Evolutionary conservation across 2,888 invertebrate species (phyloP), one percentile per base, ranked within the genome.

Genomic region (Apamea sordens): DNA sequence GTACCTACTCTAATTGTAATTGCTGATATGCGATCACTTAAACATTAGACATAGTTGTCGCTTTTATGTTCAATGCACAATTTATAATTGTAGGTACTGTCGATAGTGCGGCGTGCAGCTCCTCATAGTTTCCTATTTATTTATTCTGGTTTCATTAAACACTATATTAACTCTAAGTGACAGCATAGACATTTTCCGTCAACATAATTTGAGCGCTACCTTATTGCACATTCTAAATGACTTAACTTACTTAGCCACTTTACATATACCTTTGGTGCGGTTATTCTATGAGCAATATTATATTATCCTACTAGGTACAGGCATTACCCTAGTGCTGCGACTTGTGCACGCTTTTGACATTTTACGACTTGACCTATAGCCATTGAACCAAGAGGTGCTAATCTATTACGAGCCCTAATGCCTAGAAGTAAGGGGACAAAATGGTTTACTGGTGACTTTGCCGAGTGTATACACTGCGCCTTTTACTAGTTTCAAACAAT

Each of bases 261-360:
- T 28, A n/a, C n/a, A n/a, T n/a, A 41, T 69, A 59, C 36, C 24
- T 67, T 72, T 28, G 68, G 84, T 65, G 73, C 56, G 72, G 76
- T 65, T 77, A 72, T 72, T 72, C 44, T 76, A 73, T 72, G 53
- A 63, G 21, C 68, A 61, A 76, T 84, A 86, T 74, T 72, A 76
- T 77, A 84, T 74, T 85, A 86, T 63, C 41, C 47, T 76, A 36
- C 50, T 65, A 76, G 65, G 36, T 65, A 63, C 32, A 86, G 56
- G 61, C 13, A 74, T 65, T 65, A 56, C 72, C 77, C 41, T 68
- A 84, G 36, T 71, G 61, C 80, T 44, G 72, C 65, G 74, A 83
- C 67, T 82, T 77, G 76, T 76, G 80, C 89, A 88, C 88, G 89
- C 80, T 87, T 87, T 88, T 89, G 88, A 88, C 88, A 88, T 89